Evolutionary conservation across 2,113 vertebrate species (phyloP), one percentile per base, ranked within the genome.

Genomic region (Aptenodytes patagonicus): DNA sequence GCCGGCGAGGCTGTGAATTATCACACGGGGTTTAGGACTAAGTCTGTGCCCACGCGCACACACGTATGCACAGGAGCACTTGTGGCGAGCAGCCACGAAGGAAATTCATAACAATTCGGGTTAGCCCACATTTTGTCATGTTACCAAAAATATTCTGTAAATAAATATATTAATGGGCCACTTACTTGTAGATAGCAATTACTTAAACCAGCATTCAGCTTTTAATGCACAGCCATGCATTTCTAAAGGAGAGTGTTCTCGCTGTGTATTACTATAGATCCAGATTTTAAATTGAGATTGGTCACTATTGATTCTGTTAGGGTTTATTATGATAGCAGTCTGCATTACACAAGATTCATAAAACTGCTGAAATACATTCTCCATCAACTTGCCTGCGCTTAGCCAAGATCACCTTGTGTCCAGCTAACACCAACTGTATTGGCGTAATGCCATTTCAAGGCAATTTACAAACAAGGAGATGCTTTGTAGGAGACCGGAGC

Each of bases 1-100:
- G 38, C 52, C 4, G 6, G 54, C 4, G 5, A 25, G 38, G n/a
- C n/a, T 73, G 55, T 6, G 51, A 42, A 17, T 14, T 25, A 11
- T 0, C 64, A 11, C 3, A 0, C 3, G 42, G 2, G 6, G 60
- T 18, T 36, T 0, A 34, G 66, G 40, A 40, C 57, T 25, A 9
- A 34, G 46, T 0, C 49, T 21, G 10, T 6, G 42, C 70, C 25
- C 28, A 10, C 1, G 32, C 17, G 2, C 38, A 5, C 34, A 10
- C 42, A 7, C 17, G 5, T 3, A 8, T 7, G 7, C 60, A 38
- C 22, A 16, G 38, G 12, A 46, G 46, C 1, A 0, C 7, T 1
- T 12, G 10, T 31, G 34, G 36, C 46, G 75, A 44, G 44, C 71
- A 51, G 60, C 46, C 61, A 6, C 2, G 36, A 18, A 78, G 72